phyloP scores from a whole-genome alignment of 2,113 vertebrate species.

The Vidua chalybeata region DNA sequence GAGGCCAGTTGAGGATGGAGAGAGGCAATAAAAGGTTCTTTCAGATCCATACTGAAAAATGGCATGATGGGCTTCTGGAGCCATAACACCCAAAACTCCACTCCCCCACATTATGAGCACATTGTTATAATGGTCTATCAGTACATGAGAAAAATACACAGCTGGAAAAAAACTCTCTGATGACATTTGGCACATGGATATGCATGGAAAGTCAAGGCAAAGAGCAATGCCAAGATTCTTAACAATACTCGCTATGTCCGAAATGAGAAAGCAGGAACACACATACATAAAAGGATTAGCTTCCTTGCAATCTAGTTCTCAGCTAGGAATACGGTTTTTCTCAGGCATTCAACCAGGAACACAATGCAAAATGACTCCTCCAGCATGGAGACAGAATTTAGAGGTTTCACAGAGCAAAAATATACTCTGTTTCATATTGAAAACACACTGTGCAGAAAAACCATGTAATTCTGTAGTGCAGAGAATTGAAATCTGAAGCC shows the following conservation, averaged over 20 bases:
- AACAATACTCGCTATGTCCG: slow-evolving; percentile 10
- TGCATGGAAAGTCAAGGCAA: slow-evolving; percentile 20
- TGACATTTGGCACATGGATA: slow-evolving; percentile 44
- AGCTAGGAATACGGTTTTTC: neutral
- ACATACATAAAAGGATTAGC: slow-evolving; percentile 40
- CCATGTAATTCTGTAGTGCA: neutral
- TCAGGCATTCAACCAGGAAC: slow-evolving; percentile 17
- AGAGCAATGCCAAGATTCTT: slow-evolving; percentile 39
- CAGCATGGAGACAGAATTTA: neutral
- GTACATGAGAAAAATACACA: slow-evolving; percentile 12
- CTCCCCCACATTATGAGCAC: neutral
- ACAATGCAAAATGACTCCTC: slow-evolving; percentile 23
- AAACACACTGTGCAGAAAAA: slow-evolving; percentile 32
- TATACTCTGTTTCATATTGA: neutral
- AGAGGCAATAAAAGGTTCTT: neutral
- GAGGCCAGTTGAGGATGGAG: neutral
- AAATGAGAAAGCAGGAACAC: neutral
- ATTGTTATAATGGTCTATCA: neutral
- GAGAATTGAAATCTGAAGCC: slow-evolving; percentile 29
- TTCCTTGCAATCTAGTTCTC: slow-evolving; percentile 41
- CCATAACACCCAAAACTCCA: neutral
- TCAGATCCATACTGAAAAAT: neutral
- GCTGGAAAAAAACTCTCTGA: slow-evolving; percentile 25
- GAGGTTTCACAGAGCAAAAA: slow-evolving; percentile 4
- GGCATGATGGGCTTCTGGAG: neutral